Percentiles rank a stretch among this genome's conserved stretches.
phyloP scores from a whole-genome alignment of 2,797 vertebrate species.

The Orestias chungarensis region DNA sequence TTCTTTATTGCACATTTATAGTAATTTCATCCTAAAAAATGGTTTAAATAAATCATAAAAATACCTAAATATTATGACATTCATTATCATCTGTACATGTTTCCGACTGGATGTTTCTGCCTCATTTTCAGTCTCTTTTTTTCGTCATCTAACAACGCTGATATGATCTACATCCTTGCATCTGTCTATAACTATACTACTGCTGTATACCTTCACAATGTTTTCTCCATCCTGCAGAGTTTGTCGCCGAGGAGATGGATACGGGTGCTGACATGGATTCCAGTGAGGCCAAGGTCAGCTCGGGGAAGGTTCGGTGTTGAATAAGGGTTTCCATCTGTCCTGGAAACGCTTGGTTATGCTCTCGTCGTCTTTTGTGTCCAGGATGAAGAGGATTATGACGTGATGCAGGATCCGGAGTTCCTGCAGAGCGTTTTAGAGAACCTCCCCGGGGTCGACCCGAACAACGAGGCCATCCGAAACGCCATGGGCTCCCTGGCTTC shows the following conservation, averaged over 20 bases:
- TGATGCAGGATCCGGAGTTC: conserved; percentile 97
- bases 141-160: neutral
- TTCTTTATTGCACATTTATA: neutral
- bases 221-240: conserved; percentile 48
- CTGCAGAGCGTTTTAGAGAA: conserved; percentile 96
- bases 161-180: neutral
- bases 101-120: neutral
- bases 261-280: conserved; percentile 71
- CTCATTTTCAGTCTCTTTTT: neutral
- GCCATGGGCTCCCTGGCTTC: conserved; percentile 93
- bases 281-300: conserved; percentile 67
- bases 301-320: neutral
- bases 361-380: conserved; percentile 27
- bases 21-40: neutral
- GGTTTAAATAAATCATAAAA: neutral
- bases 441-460: conserved; percentile 93
- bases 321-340: neutral
- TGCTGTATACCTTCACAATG: neutral
- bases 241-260: conserved; percentile 70
- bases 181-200: neutral
- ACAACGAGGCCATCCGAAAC: conserved; percentile 95
- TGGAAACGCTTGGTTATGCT: neutral
- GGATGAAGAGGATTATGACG: conserved; percentile 96
- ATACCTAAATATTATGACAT: neutral
- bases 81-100: neutral